Conservation (phyloP, 2,113 vertebrate genomes). For the Colius striatus region DNA sequence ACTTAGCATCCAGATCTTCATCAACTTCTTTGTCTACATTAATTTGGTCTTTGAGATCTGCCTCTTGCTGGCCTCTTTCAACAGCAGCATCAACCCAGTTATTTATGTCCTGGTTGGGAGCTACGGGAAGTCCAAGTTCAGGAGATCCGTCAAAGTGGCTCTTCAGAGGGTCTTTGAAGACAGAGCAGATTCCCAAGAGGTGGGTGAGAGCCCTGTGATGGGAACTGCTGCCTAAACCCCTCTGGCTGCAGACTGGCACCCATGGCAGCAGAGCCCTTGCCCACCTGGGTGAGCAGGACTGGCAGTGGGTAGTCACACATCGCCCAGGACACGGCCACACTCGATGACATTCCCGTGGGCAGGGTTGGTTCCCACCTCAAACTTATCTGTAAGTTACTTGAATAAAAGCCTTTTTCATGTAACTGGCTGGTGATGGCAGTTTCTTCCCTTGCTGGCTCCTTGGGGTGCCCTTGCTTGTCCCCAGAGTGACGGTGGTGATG, state of each 20-base stretch:
- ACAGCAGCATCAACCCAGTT: not conserved
- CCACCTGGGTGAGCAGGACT: not conserved
- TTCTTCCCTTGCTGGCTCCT: not conserved
- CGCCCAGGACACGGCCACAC: rapidly evolving
- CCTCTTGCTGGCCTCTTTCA: constrained; percentile 11
- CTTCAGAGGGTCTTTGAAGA: constrained; percentile 52
- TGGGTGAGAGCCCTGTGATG: not conserved
- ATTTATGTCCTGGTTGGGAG: constrained; percentile 1
- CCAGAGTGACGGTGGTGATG: not conserved
- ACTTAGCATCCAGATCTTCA: not conserved
- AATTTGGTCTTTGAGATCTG: not conserved
- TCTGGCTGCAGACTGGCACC: not conserved
- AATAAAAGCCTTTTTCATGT: not conserved
- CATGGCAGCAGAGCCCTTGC: too few relatives aligned
- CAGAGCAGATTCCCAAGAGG: not conserved
- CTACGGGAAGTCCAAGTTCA: not conserved
- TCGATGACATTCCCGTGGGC: not conserved
- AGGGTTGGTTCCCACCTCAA: not conserved
- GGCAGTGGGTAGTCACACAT: rapidly evolving
- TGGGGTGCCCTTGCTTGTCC: not conserved
- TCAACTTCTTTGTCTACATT: not conserved
- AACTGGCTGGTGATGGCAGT: not conserved
- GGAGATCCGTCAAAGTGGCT: not conserved
- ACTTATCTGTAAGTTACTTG: not conserved
- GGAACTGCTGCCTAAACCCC: not conserved